These are phyloP conservation scores for Falco punctatus DNA, from an alignment of 2,113 vertebrate genomes.

Conservation along the genomic window DNA sequence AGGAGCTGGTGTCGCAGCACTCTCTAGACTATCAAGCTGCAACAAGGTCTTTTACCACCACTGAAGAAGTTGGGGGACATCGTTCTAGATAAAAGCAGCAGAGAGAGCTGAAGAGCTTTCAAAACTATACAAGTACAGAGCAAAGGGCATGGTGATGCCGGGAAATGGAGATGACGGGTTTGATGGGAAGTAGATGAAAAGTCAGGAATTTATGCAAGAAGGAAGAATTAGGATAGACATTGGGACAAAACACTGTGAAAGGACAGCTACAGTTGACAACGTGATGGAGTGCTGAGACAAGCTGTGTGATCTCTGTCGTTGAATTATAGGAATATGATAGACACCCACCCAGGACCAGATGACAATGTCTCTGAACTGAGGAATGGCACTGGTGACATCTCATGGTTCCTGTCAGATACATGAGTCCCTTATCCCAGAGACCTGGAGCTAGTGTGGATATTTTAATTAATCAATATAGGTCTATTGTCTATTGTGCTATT, in stretches of 20 bases:
- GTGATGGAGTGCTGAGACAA: accelerated
- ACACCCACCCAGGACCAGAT: background rate
- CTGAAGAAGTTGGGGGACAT: background rate
- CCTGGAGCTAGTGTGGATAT: background rate
- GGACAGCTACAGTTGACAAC: background rate
- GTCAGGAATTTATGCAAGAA: background rate
- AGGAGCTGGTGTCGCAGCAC: background rate
- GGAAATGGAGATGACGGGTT: background rate
- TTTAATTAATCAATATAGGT: background rate
- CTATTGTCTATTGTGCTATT: background rate
- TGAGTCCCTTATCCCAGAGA: background rate
- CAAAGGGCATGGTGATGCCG: background rate
- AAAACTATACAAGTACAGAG: background rate
- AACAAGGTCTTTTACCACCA: too few species aligned
- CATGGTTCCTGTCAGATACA: background rate
- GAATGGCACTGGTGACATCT: background rate
- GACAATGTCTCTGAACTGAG: background rate
- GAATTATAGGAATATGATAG: background rate
- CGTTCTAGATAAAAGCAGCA: background rate
- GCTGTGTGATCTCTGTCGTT: background rate
- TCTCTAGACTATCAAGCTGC: too few species aligned
- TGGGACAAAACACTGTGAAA: background rate
- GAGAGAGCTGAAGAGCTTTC: background rate
- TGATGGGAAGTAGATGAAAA: background rate
- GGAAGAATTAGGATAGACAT: background rate